Conservation (phyloP, 2,888 invertebrate species). For the Podabrus alpinus region DNA sequence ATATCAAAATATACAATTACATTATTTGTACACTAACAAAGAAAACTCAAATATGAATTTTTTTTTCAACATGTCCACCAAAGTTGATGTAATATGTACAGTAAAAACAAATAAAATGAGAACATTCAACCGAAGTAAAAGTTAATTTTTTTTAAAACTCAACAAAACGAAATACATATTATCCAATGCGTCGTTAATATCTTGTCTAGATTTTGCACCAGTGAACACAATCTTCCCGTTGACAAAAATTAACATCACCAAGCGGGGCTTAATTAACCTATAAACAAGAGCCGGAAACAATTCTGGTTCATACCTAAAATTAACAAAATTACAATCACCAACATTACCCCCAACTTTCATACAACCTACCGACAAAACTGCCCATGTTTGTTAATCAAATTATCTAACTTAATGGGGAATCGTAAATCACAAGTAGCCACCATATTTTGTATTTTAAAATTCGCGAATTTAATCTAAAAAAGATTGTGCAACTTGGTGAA, state of each 20-base stretch:
- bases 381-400: conserved; percentile 72
- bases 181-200: conserved; percentile 91
- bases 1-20: too few relatives aligned
- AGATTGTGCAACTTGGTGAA: background rate
- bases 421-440: conserved; percentile 76
- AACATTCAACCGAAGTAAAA: background rate
- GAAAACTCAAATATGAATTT: background rate
- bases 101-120: background rate
- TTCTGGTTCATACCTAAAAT: conserved; percentile 90
- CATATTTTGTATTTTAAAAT: conserved; percentile 80
- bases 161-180: conserved; percentile 94
- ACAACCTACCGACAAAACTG: conserved; percentile 61
- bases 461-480: conserved; percentile 73
- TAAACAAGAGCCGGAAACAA: conserved; percentile 98
- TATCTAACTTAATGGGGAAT: conserved; percentile 76
- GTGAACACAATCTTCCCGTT: conserved; percentile 99
- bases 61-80: background rate
- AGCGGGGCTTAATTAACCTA: conserved; percentile 93
- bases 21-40: too few relatives aligned
- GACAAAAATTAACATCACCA: conserved; percentile 96
- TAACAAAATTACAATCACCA: background rate
- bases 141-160: conserved; percentile 84
- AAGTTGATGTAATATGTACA: background rate
- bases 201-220: conserved; percentile 89
- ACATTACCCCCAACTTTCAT: background rate